phyloP scores from a whole-genome alignment of 1,140 invertebrate genomes.

The Stegodyphus mimosarum region DNA sequence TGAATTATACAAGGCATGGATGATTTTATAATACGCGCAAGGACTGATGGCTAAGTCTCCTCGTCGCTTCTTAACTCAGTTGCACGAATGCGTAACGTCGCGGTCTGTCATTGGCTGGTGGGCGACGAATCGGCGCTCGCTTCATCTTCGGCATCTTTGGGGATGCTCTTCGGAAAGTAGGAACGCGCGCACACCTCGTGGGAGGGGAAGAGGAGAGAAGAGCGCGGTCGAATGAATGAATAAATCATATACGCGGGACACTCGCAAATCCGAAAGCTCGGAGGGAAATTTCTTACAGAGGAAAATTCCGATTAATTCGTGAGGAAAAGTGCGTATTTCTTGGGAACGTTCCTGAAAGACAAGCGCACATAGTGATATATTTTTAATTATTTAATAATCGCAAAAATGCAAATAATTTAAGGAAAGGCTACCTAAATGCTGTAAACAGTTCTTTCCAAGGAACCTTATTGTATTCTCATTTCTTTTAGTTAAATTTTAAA shows the following conservation, averaged over 20 bases:
- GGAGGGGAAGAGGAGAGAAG: neutral
- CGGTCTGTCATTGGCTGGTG: neutral
- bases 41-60: neutral
- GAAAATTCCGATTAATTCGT: too few relatives aligned
- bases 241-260: constrained; percentile 27
- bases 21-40: constrained; percentile 32
- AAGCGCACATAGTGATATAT: too few relatives aligned
- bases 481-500: too few relatives aligned
- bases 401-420: too few relatives aligned
- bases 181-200: too few relatives aligned
- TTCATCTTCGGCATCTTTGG: constrained; percentile 30
- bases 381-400: too few relatives aligned
- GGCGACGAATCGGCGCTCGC: constrained; percentile 1
- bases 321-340: too few relatives aligned
- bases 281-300: too few relatives aligned
- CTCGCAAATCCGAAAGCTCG: neutral
- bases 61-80: neutral
- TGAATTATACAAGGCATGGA: constrained; percentile 6
- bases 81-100: neutral
- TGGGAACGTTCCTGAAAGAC: too few relatives aligned
- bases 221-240: constrained; percentile 51
- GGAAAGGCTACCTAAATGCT: too few relatives aligned
- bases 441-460: too few relatives aligned
- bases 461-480: too few relatives aligned
- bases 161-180: neutral